Base-by-base conservation (phyloP, 2,888 invertebrate species). In the Cerastis leucographa region DNA sequence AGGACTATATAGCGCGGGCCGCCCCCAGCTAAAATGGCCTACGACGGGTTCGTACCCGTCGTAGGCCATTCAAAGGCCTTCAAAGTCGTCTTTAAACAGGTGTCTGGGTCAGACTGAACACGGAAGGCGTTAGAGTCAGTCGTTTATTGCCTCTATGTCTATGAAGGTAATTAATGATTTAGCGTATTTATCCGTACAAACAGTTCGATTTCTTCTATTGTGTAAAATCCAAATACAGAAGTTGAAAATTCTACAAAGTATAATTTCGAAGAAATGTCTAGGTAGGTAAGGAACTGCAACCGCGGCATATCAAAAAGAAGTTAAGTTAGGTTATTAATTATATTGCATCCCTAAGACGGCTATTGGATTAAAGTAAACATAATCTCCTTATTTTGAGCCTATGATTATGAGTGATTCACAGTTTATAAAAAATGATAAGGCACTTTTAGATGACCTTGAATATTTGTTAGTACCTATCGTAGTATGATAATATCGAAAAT, bases 351-450 rank as follows among this genome's bases (percentile, higher is more conserved):
- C 49, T 74, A 29, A 59, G 6, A 56, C 40, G 49, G n/a, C n/a
- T 46, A 51, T 65, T 56, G 25, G 29, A 51, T 59, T 76, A 59
- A 35, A 25, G 56, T 35, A 35, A 35, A 35, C 19, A n/a, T 69
- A 67, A 76, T 76, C 46, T 42, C 22, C 42, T 1, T 46, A 67
- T 8, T 67, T 67, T 54, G 22, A 76, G 69, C 59, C 59, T 65
- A 66, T 14, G 65, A 76, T 70, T 70, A 51, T 9, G 5, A 64
- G 49, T 64, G 22, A 51, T 74, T 74, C 64, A 51, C 35, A 17
- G 19, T 46, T 49, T 14, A 11, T 35, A 56, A 54, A 29, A 2
- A 54, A n/a, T 54, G 62, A 64, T 64, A 65, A 46, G 6, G 4
- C 44, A 19, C 35, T 59, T 56, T 42, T 40, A 51, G 11, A 25